Evolutionary conservation across 2,888 invertebrate genomes (phyloP).

Genomic region (Pachliopta kotzebuea): DNA sequence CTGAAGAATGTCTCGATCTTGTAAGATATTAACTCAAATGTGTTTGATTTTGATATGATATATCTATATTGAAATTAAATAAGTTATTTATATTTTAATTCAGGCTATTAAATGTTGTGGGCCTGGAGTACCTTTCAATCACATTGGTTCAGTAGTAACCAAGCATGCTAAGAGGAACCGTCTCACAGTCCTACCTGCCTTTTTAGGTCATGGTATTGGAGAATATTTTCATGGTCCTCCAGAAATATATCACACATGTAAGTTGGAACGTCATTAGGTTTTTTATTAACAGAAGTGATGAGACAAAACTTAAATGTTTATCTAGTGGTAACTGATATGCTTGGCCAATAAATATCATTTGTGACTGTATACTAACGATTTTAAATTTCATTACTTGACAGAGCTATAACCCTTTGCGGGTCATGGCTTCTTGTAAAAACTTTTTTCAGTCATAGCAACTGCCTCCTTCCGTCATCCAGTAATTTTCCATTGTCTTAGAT

Average conservation of each 20-base stretch:
- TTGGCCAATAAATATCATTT: too few species aligned
- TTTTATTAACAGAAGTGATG: too few species aligned
- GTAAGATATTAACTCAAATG: slow-evolving; percentile 57
- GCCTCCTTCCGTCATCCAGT: too few species aligned
- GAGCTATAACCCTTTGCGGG: too few species aligned
- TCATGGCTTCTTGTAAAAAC: too few species aligned
- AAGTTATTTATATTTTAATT: slow-evolving; percentile 30
- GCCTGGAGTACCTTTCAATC: slow-evolving; percentile 79
- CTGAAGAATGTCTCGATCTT: slow-evolving; percentile 85
- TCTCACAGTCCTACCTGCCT: slow-evolving; percentile 86
- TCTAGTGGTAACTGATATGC: too few species aligned
- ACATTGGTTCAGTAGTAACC: slow-evolving; percentile 84
- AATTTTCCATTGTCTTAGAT: too few species aligned
- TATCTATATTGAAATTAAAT: neutral
- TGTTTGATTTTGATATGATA: neutral
- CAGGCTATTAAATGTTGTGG: slow-evolving; percentile 82
- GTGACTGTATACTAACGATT: too few species aligned
- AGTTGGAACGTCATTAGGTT: too few species aligned
- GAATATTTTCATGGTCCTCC: slow-evolving; percentile 95
- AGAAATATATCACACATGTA: slow-evolving; percentile 92
- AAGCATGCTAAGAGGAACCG: slow-evolving; percentile 82
- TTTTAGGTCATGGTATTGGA: slow-evolving; percentile 96
- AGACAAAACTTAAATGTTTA: too few species aligned
- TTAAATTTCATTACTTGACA: too few species aligned
- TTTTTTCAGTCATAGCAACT: too few species aligned